These are phyloP conservation scores for Aulostomus chinensis DNA, from an alignment of 2,797 vertebrate species.

Conservation along the genomic window DNA sequence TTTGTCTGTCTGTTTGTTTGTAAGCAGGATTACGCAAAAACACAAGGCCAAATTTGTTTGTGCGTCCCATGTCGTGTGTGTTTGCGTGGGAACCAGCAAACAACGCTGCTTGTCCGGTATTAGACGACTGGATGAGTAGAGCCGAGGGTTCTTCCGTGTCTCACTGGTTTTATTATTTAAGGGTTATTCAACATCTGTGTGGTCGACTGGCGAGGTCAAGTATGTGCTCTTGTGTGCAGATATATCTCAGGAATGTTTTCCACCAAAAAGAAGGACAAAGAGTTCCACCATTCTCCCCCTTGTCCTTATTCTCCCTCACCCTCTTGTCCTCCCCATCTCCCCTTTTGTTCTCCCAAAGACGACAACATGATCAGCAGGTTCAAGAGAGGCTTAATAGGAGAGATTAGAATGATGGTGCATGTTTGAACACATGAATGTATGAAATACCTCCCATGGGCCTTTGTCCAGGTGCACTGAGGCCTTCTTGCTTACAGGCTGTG, in stretches of 20 bases:
- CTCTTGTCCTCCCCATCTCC: too few species aligned
- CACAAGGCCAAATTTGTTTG: too few species aligned
- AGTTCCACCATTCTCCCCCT: constrained; percentile 21
- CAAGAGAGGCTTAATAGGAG: not conserved
- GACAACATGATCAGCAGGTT: too few species aligned
- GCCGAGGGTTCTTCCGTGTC: not conserved
- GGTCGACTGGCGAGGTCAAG: constrained; percentile 33
- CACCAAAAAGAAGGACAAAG: constrained; percentile 34
- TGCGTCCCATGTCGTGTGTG: too few species aligned
- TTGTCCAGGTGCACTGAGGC: constrained; percentile 24
- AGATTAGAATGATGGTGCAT: not conserved
- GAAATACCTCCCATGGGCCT: constrained; percentile 12
- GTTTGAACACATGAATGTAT: not conserved
- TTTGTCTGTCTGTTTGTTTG: too few species aligned
- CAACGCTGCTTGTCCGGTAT: too few species aligned
- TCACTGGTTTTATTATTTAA: constrained; percentile 22
- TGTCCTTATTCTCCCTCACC: not conserved
- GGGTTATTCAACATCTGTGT: constrained; percentile 13
- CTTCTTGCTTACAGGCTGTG: constrained; percentile 22
- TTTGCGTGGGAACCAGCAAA: too few species aligned
- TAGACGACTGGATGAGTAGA: too few species aligned
- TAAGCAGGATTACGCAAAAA: too few species aligned
- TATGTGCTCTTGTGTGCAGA: constrained; percentile 46
- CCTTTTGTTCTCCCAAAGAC: not conserved
- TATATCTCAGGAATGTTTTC: constrained; percentile 70